These are phyloP conservation scores for Patella pellucida DNA, from an alignment of 2,888 invertebrate genomes.

Conservation along the genomic window DNA sequence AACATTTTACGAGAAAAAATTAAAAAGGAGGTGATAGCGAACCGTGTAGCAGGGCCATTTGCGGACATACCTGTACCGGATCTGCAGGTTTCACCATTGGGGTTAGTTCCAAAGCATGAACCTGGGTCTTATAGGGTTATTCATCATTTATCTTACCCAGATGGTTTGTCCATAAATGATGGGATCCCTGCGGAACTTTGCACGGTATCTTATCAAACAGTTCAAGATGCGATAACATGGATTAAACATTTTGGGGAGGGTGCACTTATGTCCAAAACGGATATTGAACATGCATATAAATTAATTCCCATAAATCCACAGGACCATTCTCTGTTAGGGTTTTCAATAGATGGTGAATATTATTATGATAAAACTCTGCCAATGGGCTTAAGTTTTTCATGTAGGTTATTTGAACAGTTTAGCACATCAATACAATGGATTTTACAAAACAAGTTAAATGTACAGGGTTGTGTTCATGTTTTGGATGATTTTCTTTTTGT, in stretches of 20 bases:
- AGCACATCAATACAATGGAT: slow-evolving; percentile 11
- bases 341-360: background rate
- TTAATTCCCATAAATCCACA: no score
- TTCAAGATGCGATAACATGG: background rate
- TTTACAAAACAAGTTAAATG: background rate
- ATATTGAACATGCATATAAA: no score
- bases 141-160: background rate
- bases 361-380: background rate
- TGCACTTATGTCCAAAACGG: no score
- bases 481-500: slow-evolving; percentile 1
- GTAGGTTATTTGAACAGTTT: background rate
- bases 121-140: background rate
- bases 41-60: no score
- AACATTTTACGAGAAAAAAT: no score
- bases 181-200: background rate
- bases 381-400: slow-evolving; percentile 10
- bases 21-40: no score
- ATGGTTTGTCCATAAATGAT: background rate
- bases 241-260: no score
- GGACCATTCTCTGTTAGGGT: no score
- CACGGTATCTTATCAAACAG: background rate
- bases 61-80: no score
- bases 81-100: background rate
- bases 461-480: background rate
- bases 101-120: background rate